phyloP scores from a whole-genome alignment of 2,113 vertebrate genomes.

The Colius striatus region DNA sequence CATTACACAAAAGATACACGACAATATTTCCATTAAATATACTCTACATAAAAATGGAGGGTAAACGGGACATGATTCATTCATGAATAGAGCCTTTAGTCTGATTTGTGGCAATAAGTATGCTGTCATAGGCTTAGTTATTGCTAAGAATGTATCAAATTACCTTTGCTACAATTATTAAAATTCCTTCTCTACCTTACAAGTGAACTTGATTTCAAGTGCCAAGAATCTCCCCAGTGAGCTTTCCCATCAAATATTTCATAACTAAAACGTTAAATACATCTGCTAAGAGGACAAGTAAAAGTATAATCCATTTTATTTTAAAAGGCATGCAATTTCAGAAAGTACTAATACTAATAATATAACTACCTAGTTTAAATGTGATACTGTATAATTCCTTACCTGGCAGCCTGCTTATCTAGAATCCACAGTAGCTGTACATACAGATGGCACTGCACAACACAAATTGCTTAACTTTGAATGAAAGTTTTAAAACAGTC shows the following conservation, averaged over 20 bases:
- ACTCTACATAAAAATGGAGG: constrained; percentile 34
- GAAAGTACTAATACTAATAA: constrained; percentile 67
- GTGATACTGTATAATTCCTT: constrained; percentile 7
- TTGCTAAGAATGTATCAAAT: constrained; percentile 68
- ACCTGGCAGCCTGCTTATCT: constrained; percentile 56
- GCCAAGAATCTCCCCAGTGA: constrained; percentile 65
- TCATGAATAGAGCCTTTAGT: constrained; percentile 53
- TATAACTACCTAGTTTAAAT: constrained; percentile 54
- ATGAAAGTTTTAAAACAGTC: constrained; percentile 23
- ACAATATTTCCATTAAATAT: constrained; percentile 58
- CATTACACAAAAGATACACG: background rate
- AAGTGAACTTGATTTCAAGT: constrained; percentile 68
- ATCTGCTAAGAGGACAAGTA: constrained; percentile 55
- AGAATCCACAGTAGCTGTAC: constrained; percentile 1
- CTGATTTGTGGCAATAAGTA: constrained; percentile 55
- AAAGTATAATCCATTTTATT: constrained; percentile 69
- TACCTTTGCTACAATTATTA: constrained; percentile 62
- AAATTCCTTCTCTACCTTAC: constrained; percentile 65
- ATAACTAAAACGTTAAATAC: constrained; percentile 70
- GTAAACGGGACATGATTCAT: constrained; percentile 54
- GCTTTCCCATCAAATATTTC: constrained; percentile 67
- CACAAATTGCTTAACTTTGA: constrained; percentile 33
- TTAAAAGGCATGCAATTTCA: constrained; percentile 61
- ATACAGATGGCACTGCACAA: background rate
- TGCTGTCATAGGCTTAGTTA: constrained; percentile 55